These are phyloP conservation scores for Saguinus imperator DNA, from an alignment of 2,113 vertebrate species.

Conservation along the genomic window DNA sequence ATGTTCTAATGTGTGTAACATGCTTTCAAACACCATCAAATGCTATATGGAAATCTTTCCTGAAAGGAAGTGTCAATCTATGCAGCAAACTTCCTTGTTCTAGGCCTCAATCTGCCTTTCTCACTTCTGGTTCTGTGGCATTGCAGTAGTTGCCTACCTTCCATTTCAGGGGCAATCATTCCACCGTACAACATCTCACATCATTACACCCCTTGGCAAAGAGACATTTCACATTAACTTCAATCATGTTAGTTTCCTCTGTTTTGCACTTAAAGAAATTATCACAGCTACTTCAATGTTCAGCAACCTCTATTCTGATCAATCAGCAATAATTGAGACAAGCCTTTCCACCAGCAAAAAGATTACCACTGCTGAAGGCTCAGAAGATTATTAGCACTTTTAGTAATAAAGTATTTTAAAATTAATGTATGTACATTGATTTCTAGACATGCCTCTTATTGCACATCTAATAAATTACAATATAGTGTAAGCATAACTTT, in stretches of 20 bases:
- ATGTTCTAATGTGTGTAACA: not conserved
- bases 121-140: not conserved
- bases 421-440: not conserved
- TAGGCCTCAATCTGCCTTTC: not conserved
- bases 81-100: not conserved
- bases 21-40: not conserved
- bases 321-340: not conserved
- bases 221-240: not conserved
- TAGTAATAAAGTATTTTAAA: not conserved
- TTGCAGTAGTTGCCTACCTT: not conserved
- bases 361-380: not conserved
- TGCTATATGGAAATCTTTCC: not conserved
- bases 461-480: not conserved
- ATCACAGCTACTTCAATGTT: not conserved
- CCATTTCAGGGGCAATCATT: not conserved
- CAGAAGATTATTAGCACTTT: not conserved
- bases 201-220: not conserved
- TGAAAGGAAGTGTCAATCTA: not conserved
- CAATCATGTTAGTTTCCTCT: not conserved
- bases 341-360: not conserved
- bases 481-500: not conserved
- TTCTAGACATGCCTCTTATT: not conserved
- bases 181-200: fast-evolving
- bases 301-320: not conserved
- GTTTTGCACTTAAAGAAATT: not conserved